A percentile compares a stretch with the other conserved stretches of the same genome.
Evolutionary conservation across 2,113 vertebrate species (phyloP).

Genomic region (Zosterops hypoxanthus): DNA sequence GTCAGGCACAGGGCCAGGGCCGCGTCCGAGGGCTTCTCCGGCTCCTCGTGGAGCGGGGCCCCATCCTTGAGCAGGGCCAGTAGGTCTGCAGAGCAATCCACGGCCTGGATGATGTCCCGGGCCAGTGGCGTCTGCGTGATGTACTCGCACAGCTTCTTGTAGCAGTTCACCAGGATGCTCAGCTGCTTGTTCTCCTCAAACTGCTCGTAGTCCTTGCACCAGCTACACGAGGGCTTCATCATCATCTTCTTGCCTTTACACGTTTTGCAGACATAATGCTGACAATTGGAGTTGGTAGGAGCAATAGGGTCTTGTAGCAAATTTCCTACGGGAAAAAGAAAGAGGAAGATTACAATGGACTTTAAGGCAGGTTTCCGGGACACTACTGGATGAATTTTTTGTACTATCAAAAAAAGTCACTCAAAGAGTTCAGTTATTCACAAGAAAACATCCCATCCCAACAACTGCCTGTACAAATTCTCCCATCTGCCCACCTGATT

Average conservation of each 20-base stretch:
- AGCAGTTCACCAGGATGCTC: constrained; percentile 91
- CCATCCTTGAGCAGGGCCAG: constrained; percentile 91
- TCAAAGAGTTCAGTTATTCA: background rate
- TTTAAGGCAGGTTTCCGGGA: background rate
- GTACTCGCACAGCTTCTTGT: constrained; percentile 93
- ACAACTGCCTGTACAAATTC: background rate
- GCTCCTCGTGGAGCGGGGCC: constrained; percentile 79
- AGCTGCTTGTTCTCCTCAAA: constrained; percentile 96
- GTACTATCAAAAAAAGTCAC: background rate
- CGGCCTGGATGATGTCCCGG: constrained; percentile 84
- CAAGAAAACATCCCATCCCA: background rate
- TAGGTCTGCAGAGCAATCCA: constrained; percentile 88
- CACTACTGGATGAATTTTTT: accelerated
- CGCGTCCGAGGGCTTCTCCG: constrained; percentile 76
- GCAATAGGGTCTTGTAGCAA: constrained; percentile 93
- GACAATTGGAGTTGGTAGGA: constrained; percentile 90
- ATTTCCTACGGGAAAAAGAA: constrained; percentile 81
- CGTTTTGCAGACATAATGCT: constrained; percentile 92
- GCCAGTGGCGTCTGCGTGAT: constrained; percentile 89
- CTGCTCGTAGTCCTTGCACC: constrained; percentile 94
- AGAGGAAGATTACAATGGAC: constrained; percentile 9
- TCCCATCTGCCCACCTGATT: background rate
- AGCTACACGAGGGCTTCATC: constrained; percentile 90
- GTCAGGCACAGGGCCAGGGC: constrained; percentile 81
- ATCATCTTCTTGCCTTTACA: constrained; percentile 97